Base-by-base conservation (phyloP, 2,888 invertebrate genomes). In the Auanema sp. region DNA sequence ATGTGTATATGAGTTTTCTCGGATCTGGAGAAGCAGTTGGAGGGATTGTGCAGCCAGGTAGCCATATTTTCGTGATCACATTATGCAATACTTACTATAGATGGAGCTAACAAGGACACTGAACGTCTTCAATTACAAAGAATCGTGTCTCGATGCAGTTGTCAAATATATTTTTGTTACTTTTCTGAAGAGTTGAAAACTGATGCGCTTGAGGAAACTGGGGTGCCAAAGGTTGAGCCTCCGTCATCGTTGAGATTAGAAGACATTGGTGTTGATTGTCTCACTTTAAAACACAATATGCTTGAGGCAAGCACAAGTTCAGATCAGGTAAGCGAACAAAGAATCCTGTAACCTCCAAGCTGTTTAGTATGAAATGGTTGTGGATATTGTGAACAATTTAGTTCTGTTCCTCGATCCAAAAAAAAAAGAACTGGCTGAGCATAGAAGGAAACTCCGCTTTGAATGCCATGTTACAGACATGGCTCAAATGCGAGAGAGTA, bases 341-440 rank as follows among this genome's bases (percentile, higher is more conserved):
- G 57, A 77, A 73, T 49, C 77, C 75, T 41, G 12, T 50, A 16
- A 23, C 10, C 6, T 6, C 8, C 5, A 23, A 52, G 3, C 5
- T 41, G 24, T 62, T 40, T 63, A 72, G 89, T 97, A 96, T 85
- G 92, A 91, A 1, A 96, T 97, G 93, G 89, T 98, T 44, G 87
- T 98, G 79, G 98, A 98, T 85, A 91, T 98, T 77, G 92, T 99
- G 2, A 98, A 99, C 87, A 96, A 97, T 87, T 88, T 99, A 40
- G 87, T 98, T 58, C 88, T 99, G 0, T 95, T 93, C 85, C 94
- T 97, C 61, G 97, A 97, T 85, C 96, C 97, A 0, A 91, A 92
- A 83, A 89, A 95, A 60, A 92, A 95, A 81, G 84, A 70, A 57
- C 83, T 79, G 50, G 78, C 79, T 16, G 79, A 95, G 93, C 88